Evolutionary conservation across 2,888 invertebrate genomes (phyloP), one percentile per base, ranked within the genome.

Genomic region (Ornithoptera priamus): DNA sequence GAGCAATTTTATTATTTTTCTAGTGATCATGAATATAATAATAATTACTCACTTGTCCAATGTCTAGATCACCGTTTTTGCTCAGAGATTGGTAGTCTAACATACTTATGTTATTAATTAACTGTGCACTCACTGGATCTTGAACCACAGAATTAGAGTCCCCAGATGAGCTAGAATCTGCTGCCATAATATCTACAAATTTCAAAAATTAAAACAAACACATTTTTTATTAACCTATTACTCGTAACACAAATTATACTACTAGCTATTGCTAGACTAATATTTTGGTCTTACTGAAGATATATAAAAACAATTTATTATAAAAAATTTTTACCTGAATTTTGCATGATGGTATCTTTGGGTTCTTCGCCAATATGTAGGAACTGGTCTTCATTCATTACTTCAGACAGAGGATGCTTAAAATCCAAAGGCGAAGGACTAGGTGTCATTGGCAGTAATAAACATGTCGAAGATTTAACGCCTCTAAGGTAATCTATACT

Each of bases 401-500:
- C 93, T 69, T 94, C 93, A 8, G 94, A 93, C 0, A 94, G 83
- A 36, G 94, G 94, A 81, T 94, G 94, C 69, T 93, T 93, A 74
- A 94, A 93, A 68, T 94, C 94, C 63, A 93, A 83, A 17, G 92
- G 91, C n/a, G 94, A 93, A 0, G 94, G 94, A 64, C 94, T 94
- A 8, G 95, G 94, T 42, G 94, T 94, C 62, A 85, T 84, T 24
- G 94, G 90, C 58, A 96, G 81, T 58, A 95, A 86, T 60, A 95
- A 93, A 80, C 95, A 95, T 76, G 94, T 95, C 65, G 95, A 95
- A 1, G 95, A 94, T 76, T 94, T 93, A 73, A 95, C 95, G 71
- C 94, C 95, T 53, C 88, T 87, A 70, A 92, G 84, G 78, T 90
- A 92, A 75, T 90, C 90, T 77, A 89, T 83, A 70, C 87, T 81